Base-by-base conservation (phyloP, 2,797 vertebrate genomes). In the Coracias cyanogaster region DNA sequence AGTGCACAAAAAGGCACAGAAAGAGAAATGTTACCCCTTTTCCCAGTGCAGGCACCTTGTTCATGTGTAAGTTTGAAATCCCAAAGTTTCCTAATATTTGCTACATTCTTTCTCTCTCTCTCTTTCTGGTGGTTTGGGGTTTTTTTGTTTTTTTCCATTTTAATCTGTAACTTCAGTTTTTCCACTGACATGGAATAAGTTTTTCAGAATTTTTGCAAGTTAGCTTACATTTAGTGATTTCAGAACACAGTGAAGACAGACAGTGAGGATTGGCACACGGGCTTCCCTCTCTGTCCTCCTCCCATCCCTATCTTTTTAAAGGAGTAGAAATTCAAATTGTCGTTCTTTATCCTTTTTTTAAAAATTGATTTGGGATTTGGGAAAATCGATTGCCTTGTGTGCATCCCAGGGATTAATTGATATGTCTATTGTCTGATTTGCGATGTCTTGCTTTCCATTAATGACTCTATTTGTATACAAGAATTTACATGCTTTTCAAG, bases 1-100 rank as follows among this genome's bases (percentile, higher is more conserved):
- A 97, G 96, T 93, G 96, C 97, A 58, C 97, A 98, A 97, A 97
- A 98, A 98, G 96, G 96, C 98, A 97, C 81, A 97, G 97, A 98
- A 98, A 98, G 98, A 96, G 97, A 98, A 97, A 94, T 97, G 72
- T 98, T 97, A 91, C 94, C 88, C 74, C 69, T 93, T 81, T 82
- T 65, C 94, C 22, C 15, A 31, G 29, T 48, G 15, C 11, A 6
- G 69, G n/a, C 35, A 71, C 62, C 49, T 71, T 67, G 48, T 55
- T 45, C 39, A 0, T 8, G 7, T 48, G 0, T 33, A 49, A 39
- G 79, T 37, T 49, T 49, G 20, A 83, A 86, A 62, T 77, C 57
- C 39, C 7, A 12, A 97, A 92, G 85, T 96, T 96, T 76, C 72
- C 60, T 35, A 45, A 18, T 54, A 18, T 61, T 93, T 62, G 18